phyloP scores from a whole-genome alignment of 2,797 vertebrate species.

The Margarornis squamiger region DNA sequence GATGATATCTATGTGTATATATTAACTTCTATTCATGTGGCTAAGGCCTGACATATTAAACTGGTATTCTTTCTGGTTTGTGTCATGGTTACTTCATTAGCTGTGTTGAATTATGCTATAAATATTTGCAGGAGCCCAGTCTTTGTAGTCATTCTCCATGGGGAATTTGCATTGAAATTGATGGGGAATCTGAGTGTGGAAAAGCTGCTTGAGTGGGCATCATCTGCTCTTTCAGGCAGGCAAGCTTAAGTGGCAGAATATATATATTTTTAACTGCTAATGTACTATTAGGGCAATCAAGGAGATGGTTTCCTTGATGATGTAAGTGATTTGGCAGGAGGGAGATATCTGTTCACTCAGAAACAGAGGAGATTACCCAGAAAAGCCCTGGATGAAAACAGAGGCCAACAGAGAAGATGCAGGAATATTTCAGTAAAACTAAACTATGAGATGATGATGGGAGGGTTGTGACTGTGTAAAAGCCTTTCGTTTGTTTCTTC shows the following conservation, averaged over 20 bases:
- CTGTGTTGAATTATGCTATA: not conserved
- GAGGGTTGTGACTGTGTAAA: not conserved
- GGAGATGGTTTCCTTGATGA: not conserved
- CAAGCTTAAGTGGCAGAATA: not conserved
- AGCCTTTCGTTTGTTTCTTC: not conserved
- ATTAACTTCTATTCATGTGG: constrained; percentile 22
- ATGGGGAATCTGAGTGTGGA: not conserved
- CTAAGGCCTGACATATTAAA: constrained; percentile 24
- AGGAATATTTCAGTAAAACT: not conserved
- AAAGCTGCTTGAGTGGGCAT: constrained; percentile 18
- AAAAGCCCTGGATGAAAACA: not conserved
- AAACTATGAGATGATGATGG: not conserved
- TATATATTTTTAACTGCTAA: not conserved
- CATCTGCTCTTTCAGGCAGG: constrained; percentile 11
- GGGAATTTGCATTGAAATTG: constrained; percentile 49
- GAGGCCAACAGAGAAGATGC: not conserved
- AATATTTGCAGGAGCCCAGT: not conserved
- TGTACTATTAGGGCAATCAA: not conserved
- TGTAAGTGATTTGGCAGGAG: not conserved
- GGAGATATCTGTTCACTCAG: not conserved
- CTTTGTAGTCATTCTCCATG: not conserved
- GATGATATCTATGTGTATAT: constrained; percentile 11
- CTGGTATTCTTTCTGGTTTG: constrained; percentile 15
- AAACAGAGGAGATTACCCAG: not conserved
- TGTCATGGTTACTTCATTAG: constrained; percentile 42